These are phyloP conservation scores for Poeciliopsis turneri DNA, from an alignment of 2,797 vertebrate species.

Conservation along the genomic window DNA sequence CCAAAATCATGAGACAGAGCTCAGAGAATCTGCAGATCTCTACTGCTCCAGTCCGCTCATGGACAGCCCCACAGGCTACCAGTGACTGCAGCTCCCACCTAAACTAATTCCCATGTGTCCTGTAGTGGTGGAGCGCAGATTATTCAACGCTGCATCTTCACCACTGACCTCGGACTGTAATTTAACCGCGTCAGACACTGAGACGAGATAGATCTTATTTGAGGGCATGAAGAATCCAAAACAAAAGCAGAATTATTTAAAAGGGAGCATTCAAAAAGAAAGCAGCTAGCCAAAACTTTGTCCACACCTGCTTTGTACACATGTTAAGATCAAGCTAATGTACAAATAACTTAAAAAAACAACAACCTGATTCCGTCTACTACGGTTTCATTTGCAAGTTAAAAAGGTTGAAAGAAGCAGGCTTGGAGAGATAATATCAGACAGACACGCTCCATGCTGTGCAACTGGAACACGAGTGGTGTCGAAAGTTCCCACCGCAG, in stretches of 20 bases:
- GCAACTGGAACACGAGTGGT: slow-evolving; percentile 55
- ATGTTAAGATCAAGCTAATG: slow-evolving; percentile 29
- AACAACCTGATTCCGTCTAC: slow-evolving; percentile 29
- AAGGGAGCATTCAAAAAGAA: slow-evolving; percentile 21
- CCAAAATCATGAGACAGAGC: slow-evolving; percentile 74
- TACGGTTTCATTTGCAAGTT: slow-evolving; percentile 44
- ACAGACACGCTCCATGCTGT: slow-evolving; percentile 41
- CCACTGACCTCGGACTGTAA: slow-evolving; percentile 67
- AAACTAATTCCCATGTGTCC: slow-evolving; percentile 53
- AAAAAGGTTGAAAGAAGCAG: slow-evolving; percentile 41
- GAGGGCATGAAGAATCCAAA: slow-evolving; percentile 31
- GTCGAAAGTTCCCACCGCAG: slow-evolving; percentile 65
- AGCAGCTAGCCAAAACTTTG: slow-evolving; percentile 40
- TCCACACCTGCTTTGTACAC: slow-evolving; percentile 25
- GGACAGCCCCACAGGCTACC: slow-evolving; percentile 84
- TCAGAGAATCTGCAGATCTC: slow-evolving; percentile 78
- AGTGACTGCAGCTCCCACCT: slow-evolving; percentile 72
- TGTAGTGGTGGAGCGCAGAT: slow-evolving; percentile 58
- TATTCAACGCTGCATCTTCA: slow-evolving; percentile 67
- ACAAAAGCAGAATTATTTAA: slow-evolving; percentile 36
- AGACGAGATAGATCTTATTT: slow-evolving; percentile 44
- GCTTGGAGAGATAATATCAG: slow-evolving; percentile 22
- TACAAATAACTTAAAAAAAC: slow-evolving; percentile 33
- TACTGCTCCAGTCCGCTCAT: slow-evolving; percentile 82
- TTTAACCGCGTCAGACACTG: slow-evolving; percentile 64